phyloP scores from a whole-genome alignment of 2,113 vertebrate genomes.

The Eonycteris spelaea region DNA sequence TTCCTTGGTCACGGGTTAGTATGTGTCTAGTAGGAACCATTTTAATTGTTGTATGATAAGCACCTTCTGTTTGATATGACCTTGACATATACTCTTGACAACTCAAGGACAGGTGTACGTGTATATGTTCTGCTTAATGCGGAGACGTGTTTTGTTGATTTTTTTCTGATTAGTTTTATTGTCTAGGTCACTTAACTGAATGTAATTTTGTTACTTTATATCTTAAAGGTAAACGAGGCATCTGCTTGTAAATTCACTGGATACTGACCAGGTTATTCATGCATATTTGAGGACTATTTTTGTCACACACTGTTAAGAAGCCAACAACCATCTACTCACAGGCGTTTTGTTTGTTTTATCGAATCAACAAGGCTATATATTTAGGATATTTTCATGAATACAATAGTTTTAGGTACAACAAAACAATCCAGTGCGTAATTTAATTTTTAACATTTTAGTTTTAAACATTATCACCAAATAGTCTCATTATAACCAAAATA shows the following conservation, averaged over 20 bases:
- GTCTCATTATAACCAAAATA: not conserved
- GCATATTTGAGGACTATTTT: slow-evolving; percentile 46
- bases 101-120: not conserved
- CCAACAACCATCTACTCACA: slow-evolving; percentile 12
- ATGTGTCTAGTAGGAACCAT: not conserved
- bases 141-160: slow-evolving; percentile 2
- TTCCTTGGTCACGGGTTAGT: not conserved
- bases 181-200: slow-evolving; percentile 29
- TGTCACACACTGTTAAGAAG: slow-evolving; percentile 66
- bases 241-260: slow-evolving; percentile 4
- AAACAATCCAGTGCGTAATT: slow-evolving; percentile 19
- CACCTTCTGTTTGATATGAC: not conserved
- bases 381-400: slow-evolving; percentile 54
- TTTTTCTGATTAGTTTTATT: slow-evolving; percentile 22
- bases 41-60: not conserved
- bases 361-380: slow-evolving; percentile 48
- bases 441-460: slow-evolving; percentile 11
- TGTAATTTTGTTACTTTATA: slow-evolving; percentile 35
- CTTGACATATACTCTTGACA: not conserved
- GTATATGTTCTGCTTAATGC: not conserved
- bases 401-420: slow-evolving; percentile 19
- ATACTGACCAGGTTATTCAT: slow-evolving; percentile 33
- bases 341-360: slow-evolving; percentile 45
- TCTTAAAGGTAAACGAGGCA: slow-evolving; percentile 39
- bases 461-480: slow-evolving; percentile 12